These are phyloP conservation scores for Parthenolecanium corni DNA, from an alignment of 2,888 invertebrate genomes.

Conservation along the genomic window DNA sequence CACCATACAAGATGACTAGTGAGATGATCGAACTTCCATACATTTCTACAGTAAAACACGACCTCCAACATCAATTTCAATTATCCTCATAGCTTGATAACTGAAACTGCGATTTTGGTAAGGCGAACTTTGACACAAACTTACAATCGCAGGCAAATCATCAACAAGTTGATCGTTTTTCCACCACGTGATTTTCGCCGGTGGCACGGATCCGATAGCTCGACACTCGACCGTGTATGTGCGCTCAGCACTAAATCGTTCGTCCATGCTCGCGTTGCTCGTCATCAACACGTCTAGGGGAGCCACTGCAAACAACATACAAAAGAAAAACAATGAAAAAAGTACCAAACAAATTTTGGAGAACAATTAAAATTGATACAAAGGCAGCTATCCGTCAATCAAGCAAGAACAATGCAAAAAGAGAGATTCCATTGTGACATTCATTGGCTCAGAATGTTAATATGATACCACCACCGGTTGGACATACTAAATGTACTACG, in stretches of 20 bases:
- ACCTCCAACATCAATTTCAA: too few species aligned
- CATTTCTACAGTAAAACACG: too few species aligned
- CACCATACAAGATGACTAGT: too few species aligned
- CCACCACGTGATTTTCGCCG: constrained; percentile 77
- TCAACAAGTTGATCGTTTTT: constrained; percentile 58
- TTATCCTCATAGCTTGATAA: too few species aligned
- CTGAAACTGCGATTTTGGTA: too few species aligned
- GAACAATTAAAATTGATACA: background rate
- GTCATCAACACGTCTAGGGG: constrained; percentile 54
- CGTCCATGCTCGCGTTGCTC: constrained; percentile 2
- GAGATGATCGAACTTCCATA: too few species aligned
- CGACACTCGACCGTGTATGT: constrained; percentile 72
- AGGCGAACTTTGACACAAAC: too few species aligned
- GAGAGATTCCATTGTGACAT: too few species aligned
- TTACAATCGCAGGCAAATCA: background rate
- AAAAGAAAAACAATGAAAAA: background rate
- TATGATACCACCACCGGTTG: too few species aligned
- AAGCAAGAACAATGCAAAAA: too few species aligned
- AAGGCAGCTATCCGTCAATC: background rate
- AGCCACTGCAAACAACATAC: constrained; percentile 51
- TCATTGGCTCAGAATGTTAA: too few species aligned
- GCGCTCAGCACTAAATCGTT: constrained; percentile 71
- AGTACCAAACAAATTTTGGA: background rate
- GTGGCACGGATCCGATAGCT: constrained; percentile 71
- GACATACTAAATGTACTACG: too few species aligned